A percentile compares a stretch with the other conserved stretches of the same genome.
phyloP scores from a whole-genome alignment of 2,888 invertebrate genomes.

The Sepiola atlantica region DNA sequence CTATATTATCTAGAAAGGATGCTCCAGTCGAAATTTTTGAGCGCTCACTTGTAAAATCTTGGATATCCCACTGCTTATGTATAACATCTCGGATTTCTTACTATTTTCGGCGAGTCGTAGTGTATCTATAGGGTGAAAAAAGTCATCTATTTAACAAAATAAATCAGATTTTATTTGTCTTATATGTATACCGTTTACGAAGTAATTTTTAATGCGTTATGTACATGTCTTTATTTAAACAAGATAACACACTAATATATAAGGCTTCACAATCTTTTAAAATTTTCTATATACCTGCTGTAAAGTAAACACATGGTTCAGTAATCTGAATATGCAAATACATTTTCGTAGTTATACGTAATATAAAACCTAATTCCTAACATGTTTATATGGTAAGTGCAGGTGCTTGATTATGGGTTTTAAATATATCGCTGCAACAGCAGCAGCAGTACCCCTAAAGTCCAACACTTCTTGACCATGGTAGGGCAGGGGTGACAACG shows the following conservation, averaged over 20 bases:
- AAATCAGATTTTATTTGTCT: not conserved
- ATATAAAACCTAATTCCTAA: not conserved
- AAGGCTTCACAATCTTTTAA: not conserved
- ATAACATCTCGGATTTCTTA: not conserved
- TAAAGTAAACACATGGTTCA: not conserved
- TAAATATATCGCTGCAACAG: too few relatives aligned
- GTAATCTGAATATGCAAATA: not conserved
- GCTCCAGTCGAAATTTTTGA: too few relatives aligned
- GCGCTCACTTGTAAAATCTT: not conserved
- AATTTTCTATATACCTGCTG: not conserved
- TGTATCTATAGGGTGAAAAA: not conserved
- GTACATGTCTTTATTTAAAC: not conserved
- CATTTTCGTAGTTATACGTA: not conserved
- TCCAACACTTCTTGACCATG: too few relatives aligned
- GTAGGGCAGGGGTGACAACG: too few relatives aligned
- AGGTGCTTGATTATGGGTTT: not conserved
- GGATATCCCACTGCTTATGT: not conserved
- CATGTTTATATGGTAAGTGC: not conserved
- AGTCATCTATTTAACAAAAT: not conserved
- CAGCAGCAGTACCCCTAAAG: too few relatives aligned
- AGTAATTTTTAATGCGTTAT: not conserved
- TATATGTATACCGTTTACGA: not conserved
- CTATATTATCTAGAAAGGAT: too few relatives aligned
- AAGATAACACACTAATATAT: not conserved
- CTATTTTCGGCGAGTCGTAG: not conserved